Percentiles rank a stretch among this genome's conserved stretches.
Conservation (phyloP, 2,888 invertebrate species). For the Caenorhabditis doughertyi region DNA sequence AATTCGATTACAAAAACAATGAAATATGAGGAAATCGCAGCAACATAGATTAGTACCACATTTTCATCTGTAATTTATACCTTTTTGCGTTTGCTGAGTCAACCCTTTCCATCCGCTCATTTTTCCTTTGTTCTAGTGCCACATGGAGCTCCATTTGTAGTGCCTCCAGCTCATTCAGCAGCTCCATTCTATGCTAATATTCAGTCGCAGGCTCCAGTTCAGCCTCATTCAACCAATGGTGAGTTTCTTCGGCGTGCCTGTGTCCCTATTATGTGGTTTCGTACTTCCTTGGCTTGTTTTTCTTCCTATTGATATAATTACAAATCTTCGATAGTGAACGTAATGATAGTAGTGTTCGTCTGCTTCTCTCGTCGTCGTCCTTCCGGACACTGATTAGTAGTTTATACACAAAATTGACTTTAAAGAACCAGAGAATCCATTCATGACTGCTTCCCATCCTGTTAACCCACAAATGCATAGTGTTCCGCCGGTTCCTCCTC, state of each 20-base stretch:
- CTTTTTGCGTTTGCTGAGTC: background rate
- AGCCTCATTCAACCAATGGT: slow-evolving; percentile 39
- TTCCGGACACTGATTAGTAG: background rate
- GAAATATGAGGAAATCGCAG: no score
- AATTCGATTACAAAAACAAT: no score
- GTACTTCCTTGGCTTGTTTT: no score
- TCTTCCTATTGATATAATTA: no score
- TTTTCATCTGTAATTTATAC: background rate
- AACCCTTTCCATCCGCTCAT: background rate
- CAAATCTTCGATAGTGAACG: no score
- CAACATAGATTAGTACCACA: no score
- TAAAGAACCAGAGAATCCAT: slow-evolving; percentile 68
- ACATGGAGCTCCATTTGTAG: slow-evolving; percentile 33
- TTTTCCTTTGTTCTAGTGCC: slow-evolving; percentile 42
- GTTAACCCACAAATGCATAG: slow-evolving; percentile 37
- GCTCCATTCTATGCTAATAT: slow-evolving; percentile 42
- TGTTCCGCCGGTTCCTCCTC: slow-evolving; percentile 65
- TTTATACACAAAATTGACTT: background rate
- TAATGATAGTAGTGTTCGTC: slow-evolving; percentile 4
- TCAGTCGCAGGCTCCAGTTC: slow-evolving; percentile 33
- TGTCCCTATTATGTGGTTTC: no score
- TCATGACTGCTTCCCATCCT: slow-evolving; percentile 50
- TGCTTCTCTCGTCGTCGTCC: slow-evolving; percentile 38
- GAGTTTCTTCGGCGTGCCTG: slow-evolving; percentile 9
- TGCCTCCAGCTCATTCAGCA: slow-evolving; percentile 25